These are phyloP conservation scores for Omphaloscelis lunosa DNA, from an alignment of 2,888 invertebrate species.

Conservation along the genomic window DNA sequence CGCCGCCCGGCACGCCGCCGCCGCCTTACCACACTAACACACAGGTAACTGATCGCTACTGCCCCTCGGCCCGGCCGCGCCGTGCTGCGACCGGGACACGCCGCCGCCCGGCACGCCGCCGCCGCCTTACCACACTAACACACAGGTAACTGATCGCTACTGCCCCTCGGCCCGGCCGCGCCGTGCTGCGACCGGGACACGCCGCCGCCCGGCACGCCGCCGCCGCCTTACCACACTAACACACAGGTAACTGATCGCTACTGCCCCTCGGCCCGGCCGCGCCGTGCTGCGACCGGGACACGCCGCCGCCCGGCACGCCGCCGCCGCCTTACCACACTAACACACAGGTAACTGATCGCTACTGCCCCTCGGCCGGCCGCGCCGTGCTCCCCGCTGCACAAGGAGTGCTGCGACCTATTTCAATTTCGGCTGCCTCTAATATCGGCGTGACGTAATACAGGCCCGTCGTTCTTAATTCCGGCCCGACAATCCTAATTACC, in stretches of 20 bases:
- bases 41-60: constrained; percentile 75
- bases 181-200: constrained; percentile 91
- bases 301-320: constrained; percentile 96
- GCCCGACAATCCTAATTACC: not conserved
- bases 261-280: too few relatives aligned
- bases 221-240: constrained; percentile 93
- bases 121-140: constrained; percentile 93
- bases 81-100: constrained; percentile 91
- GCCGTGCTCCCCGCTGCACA: too few relatives aligned
- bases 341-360: constrained; percentile 78
- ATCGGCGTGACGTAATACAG: not conserved
- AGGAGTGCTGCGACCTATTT: too few relatives aligned
- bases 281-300: constrained; percentile 90
- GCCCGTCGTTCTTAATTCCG: not conserved
- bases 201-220: constrained; percentile 96
- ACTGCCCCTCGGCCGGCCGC: too few relatives aligned
- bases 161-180: too few relatives aligned
- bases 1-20: constrained; percentile 96
- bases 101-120: constrained; percentile 97
- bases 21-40: constrained; percentile 93
- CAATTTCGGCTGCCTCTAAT: not conserved
- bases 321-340: constrained; percentile 94
- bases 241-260: constrained; percentile 79
- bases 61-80: too few relatives aligned
- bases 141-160: constrained; percentile 78